Conservation (phyloP, 2,113 vertebrate genomes). For the Sebastes fasciatus region DNA sequence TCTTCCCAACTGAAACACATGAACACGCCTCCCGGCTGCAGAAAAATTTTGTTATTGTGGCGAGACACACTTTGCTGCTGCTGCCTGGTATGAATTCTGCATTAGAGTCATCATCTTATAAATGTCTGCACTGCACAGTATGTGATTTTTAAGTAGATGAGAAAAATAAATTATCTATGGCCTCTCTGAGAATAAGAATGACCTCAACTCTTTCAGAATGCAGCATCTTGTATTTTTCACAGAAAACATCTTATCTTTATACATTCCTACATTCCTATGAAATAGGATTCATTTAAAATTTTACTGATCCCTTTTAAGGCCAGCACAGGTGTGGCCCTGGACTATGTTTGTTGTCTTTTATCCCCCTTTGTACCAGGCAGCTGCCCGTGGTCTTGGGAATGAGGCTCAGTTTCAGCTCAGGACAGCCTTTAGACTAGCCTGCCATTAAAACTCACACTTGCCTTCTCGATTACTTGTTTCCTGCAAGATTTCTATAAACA, state of each 20-base stretch:
- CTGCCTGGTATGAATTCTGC: too few species aligned
- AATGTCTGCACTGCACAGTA: not conserved
- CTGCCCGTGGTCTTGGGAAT: not conserved
- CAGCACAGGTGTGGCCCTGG: not conserved
- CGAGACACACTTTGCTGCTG: too few species aligned
- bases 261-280: constrained; percentile 21
- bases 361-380: not conserved
- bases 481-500: not conserved
- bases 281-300: constrained; percentile 40
- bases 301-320: constrained; percentile 43
- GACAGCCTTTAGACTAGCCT: not conserved
- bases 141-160: not conserved
- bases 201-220: not conserved
- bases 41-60: too few species aligned
- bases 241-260: constrained; percentile 2
- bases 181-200: not conserved
- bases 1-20: too few species aligned
- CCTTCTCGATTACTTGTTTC: not conserved
- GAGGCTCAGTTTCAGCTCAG: not conserved
- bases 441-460: not conserved
- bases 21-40: too few species aligned
- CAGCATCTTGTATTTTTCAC: not conserved
- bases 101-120: not conserved
- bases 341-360: constrained; percentile 2
- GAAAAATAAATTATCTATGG: not conserved